Evolutionary conservation across 2,113 vertebrate genomes (phyloP), one percentile per base, ranked within the genome.

Genomic region (Oceanodroma tethys): DNA sequence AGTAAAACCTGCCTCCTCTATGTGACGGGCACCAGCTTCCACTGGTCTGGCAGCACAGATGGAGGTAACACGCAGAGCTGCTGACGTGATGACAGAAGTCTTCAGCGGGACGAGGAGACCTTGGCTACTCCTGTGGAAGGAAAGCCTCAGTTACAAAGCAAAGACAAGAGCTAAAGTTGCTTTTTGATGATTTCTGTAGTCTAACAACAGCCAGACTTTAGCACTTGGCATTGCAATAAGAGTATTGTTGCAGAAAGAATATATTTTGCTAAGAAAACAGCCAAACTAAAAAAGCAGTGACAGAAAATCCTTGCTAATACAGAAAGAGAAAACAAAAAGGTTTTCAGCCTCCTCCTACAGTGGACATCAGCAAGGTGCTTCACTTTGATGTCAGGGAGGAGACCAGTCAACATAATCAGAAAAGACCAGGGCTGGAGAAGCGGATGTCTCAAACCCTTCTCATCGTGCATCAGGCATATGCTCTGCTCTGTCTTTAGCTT

Each of bases 401-500:
- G 16, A 55, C 9, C 68, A 30, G 82, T 7, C 32, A 18, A 20
- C 27, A 73, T 38, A 71, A 45, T 7, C 5, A 43, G 56, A 48
- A 47, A 40, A 81, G 30, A 14, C 22, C 29, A 9, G 34, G 27
- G 60, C 58, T 27, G 66, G 26, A 68, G 73, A 17, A 62, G 68
- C 6, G 0, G 3, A 40, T 38, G 47, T 20, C 53, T 78, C 50
- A 32, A 52, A 23, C 13, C 13, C 20, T 75, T 66, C 29, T 59
- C n/a, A 34, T 15, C 29, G 8, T 3, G 4, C 11, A n/a, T 26
- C 45, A 7, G 0, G 0, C 16, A 7, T 55, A 20, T 19, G 19
- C 53, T 45, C 34, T 81, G 75, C 81, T 56, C 48, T 34, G 42
- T 56, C 76, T 80, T 67, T 4, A 68, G 30, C 67, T 58, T 63